phyloP scores from a whole-genome alignment of 2,888 invertebrate genomes.

The Drosophila histrio region DNA sequence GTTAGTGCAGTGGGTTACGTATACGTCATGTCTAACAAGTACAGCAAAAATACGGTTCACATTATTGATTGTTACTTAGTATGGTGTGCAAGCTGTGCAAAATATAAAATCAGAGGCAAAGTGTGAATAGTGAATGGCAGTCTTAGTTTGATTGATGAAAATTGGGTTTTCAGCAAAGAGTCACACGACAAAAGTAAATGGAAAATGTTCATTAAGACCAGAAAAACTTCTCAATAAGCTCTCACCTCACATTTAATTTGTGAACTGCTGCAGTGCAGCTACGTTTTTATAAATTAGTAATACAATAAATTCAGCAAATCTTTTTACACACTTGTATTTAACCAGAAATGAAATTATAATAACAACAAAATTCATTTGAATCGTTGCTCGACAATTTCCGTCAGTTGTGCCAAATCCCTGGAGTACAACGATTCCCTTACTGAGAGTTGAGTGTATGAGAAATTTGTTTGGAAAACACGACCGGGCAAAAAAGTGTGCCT shows the following conservation, averaged over 20 bases:
- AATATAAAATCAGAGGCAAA: neutral
- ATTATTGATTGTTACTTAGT: too few species aligned
- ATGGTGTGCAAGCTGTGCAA: neutral
- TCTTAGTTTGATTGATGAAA: neutral
- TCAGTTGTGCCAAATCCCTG: constrained; percentile 51
- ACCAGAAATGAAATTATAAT: constrained; percentile 20
- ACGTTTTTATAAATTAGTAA: constrained; percentile 2
- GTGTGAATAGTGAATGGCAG: neutral
- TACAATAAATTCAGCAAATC: neutral
- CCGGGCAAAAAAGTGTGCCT: constrained; percentile 31
- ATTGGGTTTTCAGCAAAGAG: neutral
- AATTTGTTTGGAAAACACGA: constrained; percentile 58
- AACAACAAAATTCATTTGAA: constrained; percentile 24
- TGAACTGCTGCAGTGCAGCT: neutral
- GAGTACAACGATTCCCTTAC: constrained; percentile 6
- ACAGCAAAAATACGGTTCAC: neutral
- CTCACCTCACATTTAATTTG: neutral
- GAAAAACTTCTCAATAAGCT: neutral
- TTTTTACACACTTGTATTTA: neutral
- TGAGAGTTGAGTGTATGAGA: constrained; percentile 16
- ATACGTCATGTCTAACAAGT: neutral
- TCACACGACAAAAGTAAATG: neutral
- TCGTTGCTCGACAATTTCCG: constrained; percentile 26
- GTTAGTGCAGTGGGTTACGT: neutral
- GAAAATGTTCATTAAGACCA: neutral